These are phyloP conservation scores for Drosophila prosaltans DNA, from an alignment of 1,140 invertebrate genomes.

Conservation along the genomic window DNA sequence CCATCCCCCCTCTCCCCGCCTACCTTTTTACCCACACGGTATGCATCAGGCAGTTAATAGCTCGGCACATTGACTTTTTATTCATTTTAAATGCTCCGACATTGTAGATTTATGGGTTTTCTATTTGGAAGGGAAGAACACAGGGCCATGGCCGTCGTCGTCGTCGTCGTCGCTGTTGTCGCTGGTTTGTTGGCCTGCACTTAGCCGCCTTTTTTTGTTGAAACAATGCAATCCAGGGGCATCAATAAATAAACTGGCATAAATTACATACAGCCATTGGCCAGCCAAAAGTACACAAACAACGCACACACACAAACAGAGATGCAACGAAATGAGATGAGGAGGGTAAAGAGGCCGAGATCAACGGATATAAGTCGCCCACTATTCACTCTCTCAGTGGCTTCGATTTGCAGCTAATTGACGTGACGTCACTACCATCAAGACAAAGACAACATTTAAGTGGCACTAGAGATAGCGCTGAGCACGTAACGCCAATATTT, in stretches of 20 bases:
- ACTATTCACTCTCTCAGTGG: conserved; percentile 11
- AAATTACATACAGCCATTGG: conserved; percentile 74
- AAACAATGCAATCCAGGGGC: conserved; percentile 68
- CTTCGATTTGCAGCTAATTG: conserved; percentile 64
- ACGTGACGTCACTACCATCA: conserved; percentile 42
- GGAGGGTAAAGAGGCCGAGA: neutral
- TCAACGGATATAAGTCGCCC: neutral
- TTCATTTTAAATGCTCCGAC: conserved; percentile 80
- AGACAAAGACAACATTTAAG: conserved; percentile 30
- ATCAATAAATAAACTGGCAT: conserved; percentile 80
- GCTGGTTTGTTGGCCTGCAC: conserved; percentile 54
- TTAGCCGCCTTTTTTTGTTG: conserved; percentile 67
- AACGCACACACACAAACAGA: conserved; percentile 14
- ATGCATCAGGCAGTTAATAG: conserved; percentile 79
- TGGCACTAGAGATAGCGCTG: neutral
- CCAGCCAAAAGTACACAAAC: conserved; percentile 31
- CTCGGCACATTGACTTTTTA: conserved; percentile 80
- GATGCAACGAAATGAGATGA: neutral
- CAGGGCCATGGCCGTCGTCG: conserved; percentile 48
- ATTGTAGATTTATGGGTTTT: conserved; percentile 79
- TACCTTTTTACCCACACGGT: conserved; percentile 31
- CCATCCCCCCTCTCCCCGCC: neutral
- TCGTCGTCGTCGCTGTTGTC: conserved; percentile 32
- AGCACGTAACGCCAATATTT: conserved; percentile 3
- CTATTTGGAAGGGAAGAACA: conserved; percentile 57